These are phyloP conservation scores for Lithobius niger DNA, from an alignment of 1,140 invertebrate species.

Conservation along the genomic window DNA sequence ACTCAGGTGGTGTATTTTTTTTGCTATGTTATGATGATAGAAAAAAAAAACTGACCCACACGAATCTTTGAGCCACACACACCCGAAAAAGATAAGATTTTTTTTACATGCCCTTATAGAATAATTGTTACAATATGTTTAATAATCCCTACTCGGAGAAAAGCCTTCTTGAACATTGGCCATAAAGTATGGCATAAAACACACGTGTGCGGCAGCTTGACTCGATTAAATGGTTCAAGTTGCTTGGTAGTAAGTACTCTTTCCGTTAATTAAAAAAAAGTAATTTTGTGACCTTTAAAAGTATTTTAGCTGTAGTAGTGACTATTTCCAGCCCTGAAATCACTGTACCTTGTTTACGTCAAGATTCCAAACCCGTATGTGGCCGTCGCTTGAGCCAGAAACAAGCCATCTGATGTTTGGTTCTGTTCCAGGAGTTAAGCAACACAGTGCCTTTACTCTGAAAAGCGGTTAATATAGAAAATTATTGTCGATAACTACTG, in stretches of 20 bases:
- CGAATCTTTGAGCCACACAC: too few relatives aligned
- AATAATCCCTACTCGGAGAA: too few relatives aligned
- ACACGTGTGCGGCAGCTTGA: too few relatives aligned
- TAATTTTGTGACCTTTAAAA: neutral
- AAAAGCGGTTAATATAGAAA: neutral
- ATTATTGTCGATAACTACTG: neutral
- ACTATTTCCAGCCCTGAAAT: neutral
- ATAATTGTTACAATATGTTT: too few relatives aligned
- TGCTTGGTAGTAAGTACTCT: neutral
- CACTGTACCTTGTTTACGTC: constrained; percentile 20
- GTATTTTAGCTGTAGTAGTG: neutral
- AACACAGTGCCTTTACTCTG: constrained; percentile 45
- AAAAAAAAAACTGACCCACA: too few relatives aligned
- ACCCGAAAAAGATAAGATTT: too few relatives aligned
- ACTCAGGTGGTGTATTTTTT: too few relatives aligned
- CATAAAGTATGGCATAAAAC: too few relatives aligned
- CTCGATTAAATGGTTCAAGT: too few relatives aligned
- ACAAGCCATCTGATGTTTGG: constrained; percentile 42
- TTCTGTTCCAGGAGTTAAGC: constrained; percentile 35
- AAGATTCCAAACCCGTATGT: constrained; percentile 58
- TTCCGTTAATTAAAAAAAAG: constrained; percentile 4
- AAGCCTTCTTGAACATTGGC: too few relatives aligned
- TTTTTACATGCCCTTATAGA: too few relatives aligned
- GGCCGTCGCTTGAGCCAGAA: constrained; percentile 55
- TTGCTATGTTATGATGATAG: too few relatives aligned